phyloP scores from a whole-genome alignment of 2,113 vertebrate species.

The Hystrix brachyura region DNA sequence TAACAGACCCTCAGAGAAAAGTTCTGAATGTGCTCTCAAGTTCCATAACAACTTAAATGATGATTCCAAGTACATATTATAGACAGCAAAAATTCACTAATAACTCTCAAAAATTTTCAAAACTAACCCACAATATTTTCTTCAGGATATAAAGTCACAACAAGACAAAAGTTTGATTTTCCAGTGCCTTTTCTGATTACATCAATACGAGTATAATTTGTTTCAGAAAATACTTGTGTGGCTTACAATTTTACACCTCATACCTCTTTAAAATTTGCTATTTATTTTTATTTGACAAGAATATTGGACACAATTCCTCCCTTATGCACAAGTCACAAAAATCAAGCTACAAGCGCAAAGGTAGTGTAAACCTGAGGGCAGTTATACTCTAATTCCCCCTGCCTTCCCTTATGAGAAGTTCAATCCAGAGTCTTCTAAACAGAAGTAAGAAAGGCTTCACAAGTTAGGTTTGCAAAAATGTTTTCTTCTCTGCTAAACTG shows the following conservation, averaged over 20 bases:
- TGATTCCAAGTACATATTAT: neutral
- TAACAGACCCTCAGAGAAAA: conserved; percentile 23
- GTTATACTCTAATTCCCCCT: neutral
- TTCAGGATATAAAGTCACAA: neutral
- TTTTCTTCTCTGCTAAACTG: neutral
- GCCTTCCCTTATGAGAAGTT: neutral
- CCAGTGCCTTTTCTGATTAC: neutral
- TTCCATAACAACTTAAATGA: conserved; percentile 13
- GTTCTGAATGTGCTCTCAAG: neutral
- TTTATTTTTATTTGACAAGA: conserved; percentile 42
- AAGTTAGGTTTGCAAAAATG: neutral
- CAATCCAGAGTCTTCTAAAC: neutral
- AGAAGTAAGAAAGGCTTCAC: neutral
- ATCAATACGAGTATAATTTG: neutral
- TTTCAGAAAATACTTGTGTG: neutral
- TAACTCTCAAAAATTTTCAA: conserved; percentile 58
- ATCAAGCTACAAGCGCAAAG: neutral
- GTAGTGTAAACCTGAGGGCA: neutral
- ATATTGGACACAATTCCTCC: neutral
- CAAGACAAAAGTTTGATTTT: neutral
- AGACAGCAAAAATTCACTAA: conserved; percentile 52
- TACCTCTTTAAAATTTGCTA: neutral
- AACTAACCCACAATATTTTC: conserved; percentile 29
- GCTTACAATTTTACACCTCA: neutral
- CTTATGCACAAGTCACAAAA: neutral